A percentile compares a stretch with the other conserved stretches of the same genome.
phyloP scores from a whole-genome alignment of 2,113 vertebrate species.

The Octodon degus region DNA sequence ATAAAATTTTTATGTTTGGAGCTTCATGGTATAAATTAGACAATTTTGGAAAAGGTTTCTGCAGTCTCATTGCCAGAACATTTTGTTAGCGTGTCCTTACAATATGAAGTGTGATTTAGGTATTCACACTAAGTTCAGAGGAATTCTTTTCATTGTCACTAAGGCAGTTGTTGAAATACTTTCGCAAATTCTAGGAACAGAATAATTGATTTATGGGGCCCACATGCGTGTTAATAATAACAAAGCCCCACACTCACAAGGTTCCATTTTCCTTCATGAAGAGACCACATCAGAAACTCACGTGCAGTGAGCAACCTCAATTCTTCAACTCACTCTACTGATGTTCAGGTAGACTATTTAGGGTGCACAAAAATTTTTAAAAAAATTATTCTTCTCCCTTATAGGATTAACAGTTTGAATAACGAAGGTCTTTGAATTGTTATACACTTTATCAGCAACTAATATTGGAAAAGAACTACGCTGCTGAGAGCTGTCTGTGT shows the following conservation, averaged over 20 bases:
- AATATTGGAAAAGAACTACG: background rate
- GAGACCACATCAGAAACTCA: slow-evolving; percentile 17
- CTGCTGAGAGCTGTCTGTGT: background rate
- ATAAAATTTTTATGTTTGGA: slow-evolving; percentile 76
- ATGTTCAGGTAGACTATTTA: slow-evolving; percentile 41
- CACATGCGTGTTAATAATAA: slow-evolving; percentile 48
- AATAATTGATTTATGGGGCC: slow-evolving; percentile 66
- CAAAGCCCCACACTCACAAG: slow-evolving; percentile 52
- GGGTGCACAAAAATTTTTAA: background rate
- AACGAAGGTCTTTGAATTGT: background rate
- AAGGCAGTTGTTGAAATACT: slow-evolving; percentile 59
- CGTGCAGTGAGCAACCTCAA: background rate
- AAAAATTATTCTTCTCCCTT: background rate
- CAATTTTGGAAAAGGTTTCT: slow-evolving; percentile 68
- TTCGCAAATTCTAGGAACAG: slow-evolving; percentile 69
- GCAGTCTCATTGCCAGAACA: slow-evolving; percentile 28
- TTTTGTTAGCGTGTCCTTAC: slow-evolving; percentile 59
- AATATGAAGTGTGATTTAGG: slow-evolving; percentile 53
- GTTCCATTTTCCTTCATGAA: background rate
- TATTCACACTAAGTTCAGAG: slow-evolving; percentile 59
- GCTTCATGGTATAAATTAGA: slow-evolving; percentile 71
- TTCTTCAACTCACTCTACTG: background rate
- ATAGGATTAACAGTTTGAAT: background rate
- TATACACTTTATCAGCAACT: background rate
- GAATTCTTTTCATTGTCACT: slow-evolving; percentile 16